Evolutionary conservation across 2,888 invertebrate genomes (phyloP), one percentile per base, ranked within the genome.

Genomic region (Habroteleia sp.): DNA sequence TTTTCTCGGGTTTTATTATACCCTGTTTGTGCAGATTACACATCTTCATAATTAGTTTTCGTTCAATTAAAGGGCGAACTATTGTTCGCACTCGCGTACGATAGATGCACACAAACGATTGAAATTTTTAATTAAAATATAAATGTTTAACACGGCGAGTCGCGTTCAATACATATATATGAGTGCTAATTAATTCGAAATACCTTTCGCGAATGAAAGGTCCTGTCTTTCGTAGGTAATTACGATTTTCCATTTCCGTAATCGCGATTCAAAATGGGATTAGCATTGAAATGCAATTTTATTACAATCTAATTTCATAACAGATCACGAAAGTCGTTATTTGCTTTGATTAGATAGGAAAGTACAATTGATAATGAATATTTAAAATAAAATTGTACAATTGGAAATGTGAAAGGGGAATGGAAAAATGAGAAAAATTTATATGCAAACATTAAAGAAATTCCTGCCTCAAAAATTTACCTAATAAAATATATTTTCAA

Each of bases 71-170:
- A 6, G 16, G n/a, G 25, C 25, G n/a, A n/a, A n/a, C n/a, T n/a
- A n/a, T n/a, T n/a, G n/a, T 13, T 11, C 46, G 10, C n/a, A n/a
- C 17, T 31, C 2, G 44, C 27, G 52, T 27, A 27, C 52, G 16
- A 37, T 37, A 25, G 23, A 5, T 14, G 11, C 8, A 1, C 16
- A 11, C 13, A 54, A 41, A 41, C 44, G 31, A 33, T 41, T 23
- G 14, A 31, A 50, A 29, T 52, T 65, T 65, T 33, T 35, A 52
- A 65, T 65, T 65, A 52, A 65, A 65, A 52, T 41, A 63, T 52
- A 42, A 50, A 63, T 48, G 48, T 44, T 62, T 62, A 39, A 25
- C 10, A 7, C 27, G 10, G 29, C 13, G 13, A 46, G 20, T 41
- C 31, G 17, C 29, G 11, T 31, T 25, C 31, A 41, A n/a, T n/a